Base-by-base conservation (phyloP, 2,888 invertebrate genomes). In the Antheraea assamensis region DNA sequence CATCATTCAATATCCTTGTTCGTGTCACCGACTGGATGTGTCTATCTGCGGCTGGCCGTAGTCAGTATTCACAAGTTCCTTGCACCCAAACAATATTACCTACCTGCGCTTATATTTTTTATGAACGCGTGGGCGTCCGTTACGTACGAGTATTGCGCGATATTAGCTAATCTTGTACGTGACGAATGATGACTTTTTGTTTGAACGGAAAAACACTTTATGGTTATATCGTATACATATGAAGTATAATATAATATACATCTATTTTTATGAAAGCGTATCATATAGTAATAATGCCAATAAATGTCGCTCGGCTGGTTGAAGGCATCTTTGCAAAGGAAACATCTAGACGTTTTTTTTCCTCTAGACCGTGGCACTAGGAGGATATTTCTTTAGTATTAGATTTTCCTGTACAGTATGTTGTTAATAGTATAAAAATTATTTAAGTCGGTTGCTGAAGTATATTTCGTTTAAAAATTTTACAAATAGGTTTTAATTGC, bases 1-100 rank as follows among this genome's bases (percentile, higher is more conserved):
- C 89, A 90, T 92, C 87, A 91, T 91, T 78, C 87, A 91, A 92
- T 92, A 90, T 91, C 89, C 90, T 87, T 77, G 72, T 76, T 55
- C 71, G 49, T 66, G 72, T 68, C 72, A 70, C 42, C 71, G 72
- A 66, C 77, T 74, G 47, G 75, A 73, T 73, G 68, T 70, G 72
- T 71, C 71, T 72, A 70, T 74, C 78, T 77, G 75, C 76, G 77
- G 55, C 77, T 82, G 81, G 83, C 81, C 82, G 75, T 78, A 77
- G 75, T 79, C 74, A 77, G 74, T 74, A 71, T 74, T 77, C 78
- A 79, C 76, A 79, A 81, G 83, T 79, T 83, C 78, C 70, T 82
- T 82, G 82, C 78, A 74, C 81, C 75, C 70, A 79, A 72, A 70
- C 13, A 30, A 2, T 27, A 64, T 64, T 13, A n/a, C n/a, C 31